These are phyloP conservation scores for Oncorhynchus gorbuscha DNA, from an alignment of 2,113 vertebrate genomes.

Conservation along the genomic window DNA sequence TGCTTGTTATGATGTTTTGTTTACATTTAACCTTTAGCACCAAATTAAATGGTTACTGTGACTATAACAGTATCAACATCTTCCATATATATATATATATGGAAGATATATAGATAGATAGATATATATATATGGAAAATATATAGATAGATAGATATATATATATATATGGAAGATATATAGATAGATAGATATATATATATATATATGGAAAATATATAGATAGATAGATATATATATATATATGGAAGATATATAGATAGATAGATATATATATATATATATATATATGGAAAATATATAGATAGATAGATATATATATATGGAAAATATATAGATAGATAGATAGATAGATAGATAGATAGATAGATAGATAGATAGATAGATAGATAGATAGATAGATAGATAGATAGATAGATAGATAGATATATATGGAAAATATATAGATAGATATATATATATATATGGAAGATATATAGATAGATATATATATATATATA, in stretches of 20 bases:
- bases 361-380: too few species aligned
- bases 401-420: slow-evolving; percentile 6
- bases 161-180: too few species aligned
- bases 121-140: background rate
- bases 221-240: too few species aligned
- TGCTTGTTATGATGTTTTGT: slow-evolving; percentile 57
- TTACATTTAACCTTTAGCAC: slow-evolving; percentile 36
- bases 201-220: background rate
- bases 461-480: slow-evolving; percentile 15
- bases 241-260: slow-evolving; percentile 21
- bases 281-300: slow-evolving; percentile 23
- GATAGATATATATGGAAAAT: slow-evolving; percentile 10
- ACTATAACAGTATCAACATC: slow-evolving; percentile 69
- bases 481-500: slow-evolving; percentile 35
- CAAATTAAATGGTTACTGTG: slow-evolving; percentile 55
- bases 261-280: slow-evolving; percentile 23
- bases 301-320: background rate
- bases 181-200: slow-evolving; percentile 42
- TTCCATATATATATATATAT: slow-evolving; percentile 67
- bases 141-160: too few species aligned
- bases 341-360: too few species aligned
- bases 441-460: slow-evolving; percentile 52
- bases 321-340: background rate
- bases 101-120: too few species aligned
- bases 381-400: slow-evolving; percentile 40